These are phyloP conservation scores for Luffia ferchaultella DNA, from an alignment of 2,888 invertebrate species.

Conservation along the genomic window DNA sequence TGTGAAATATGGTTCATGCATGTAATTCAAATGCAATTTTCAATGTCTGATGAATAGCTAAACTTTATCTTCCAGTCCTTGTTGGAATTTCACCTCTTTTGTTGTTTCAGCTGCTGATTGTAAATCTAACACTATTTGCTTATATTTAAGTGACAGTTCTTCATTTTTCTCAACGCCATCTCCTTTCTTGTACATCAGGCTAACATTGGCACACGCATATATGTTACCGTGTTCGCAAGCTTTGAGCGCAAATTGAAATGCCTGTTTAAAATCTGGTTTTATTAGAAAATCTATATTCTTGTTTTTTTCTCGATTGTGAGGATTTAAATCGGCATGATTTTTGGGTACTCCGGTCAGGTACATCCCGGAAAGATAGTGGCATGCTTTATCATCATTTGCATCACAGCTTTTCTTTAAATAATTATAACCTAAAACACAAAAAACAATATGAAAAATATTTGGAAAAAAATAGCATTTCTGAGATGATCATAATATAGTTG, in stretches of 20 bases:
- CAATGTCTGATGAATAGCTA: no score
- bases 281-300: constrained; percentile 60
- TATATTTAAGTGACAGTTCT: constrained; percentile 76
- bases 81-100: constrained; percentile 64
- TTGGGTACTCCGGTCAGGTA: constrained; percentile 78
- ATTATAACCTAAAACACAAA: constrained; percentile 58
- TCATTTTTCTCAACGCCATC: constrained; percentile 81
- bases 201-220: constrained; percentile 89
- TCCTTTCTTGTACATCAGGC: constrained; percentile 85
- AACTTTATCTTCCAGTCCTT: constrained; percentile 49
- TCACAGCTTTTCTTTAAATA: constrained; percentile 69
- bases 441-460: no score
- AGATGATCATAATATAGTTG: no score
- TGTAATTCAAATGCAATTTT: no score
- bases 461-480: no score
- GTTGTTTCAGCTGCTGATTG: constrained; percentile 70
- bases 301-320: constrained; percentile 39
- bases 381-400: constrained; percentile 71
- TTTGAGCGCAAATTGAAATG: constrained; percentile 78
- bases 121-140: constrained; percentile 73
- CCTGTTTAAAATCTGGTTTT: constrained; percentile 76
- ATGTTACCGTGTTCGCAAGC: constrained; percentile 87
- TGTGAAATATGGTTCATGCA: no score
- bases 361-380: constrained; percentile 83
- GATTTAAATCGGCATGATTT: constrained; percentile 31